Conservation (phyloP, 1,140 invertebrate species). For the Triops cancriformis region DNA sequence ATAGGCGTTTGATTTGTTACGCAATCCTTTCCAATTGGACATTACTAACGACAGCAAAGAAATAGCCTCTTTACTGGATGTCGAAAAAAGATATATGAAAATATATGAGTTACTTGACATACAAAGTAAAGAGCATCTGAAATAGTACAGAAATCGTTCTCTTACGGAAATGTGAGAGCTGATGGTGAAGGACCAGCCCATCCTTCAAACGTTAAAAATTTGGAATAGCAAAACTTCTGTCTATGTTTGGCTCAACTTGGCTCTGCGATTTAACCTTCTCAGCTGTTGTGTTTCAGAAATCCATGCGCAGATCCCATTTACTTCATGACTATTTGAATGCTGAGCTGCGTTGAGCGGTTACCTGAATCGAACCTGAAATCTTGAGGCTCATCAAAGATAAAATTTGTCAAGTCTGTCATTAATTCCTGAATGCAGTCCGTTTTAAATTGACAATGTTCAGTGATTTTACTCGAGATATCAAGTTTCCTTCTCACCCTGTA, state of each 20-base stretch:
- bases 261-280: neutral
- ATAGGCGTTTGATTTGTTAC: too few species aligned
- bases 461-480: too few species aligned
- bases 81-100: too few species aligned
- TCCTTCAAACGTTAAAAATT: neutral
- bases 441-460: too few species aligned
- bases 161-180: neutral
- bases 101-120: too few species aligned
- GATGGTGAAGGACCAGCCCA: neutral
- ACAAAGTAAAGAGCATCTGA: too few species aligned
- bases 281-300: neutral
- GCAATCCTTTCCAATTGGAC: too few species aligned
- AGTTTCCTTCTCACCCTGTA: too few species aligned
- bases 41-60: too few species aligned
- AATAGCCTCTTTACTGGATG: too few species aligned
- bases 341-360: neutral
- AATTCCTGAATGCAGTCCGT: neutral
- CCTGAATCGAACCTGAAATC: neutral
- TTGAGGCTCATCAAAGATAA: neutral
- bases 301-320: neutral
- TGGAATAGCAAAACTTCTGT: neutral
- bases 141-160: neutral
- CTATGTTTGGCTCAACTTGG: neutral
- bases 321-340: neutral
- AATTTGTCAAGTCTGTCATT: neutral